A percentile compares a stretch with the other conserved stretches of the same genome.
Conservation (phyloP, 2,888 invertebrate genomes). For the Terebella lapidaria region DNA sequence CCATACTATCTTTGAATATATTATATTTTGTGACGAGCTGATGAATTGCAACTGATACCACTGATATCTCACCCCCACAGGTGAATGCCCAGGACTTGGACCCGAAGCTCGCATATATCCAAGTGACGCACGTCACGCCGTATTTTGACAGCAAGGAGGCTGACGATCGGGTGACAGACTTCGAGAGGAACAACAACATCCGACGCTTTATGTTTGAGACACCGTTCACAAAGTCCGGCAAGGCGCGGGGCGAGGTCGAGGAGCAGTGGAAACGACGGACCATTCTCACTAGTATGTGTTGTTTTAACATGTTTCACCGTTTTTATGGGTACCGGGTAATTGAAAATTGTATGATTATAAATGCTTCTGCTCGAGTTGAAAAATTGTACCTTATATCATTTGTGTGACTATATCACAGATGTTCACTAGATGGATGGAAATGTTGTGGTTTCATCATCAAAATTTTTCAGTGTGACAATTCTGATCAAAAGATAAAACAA, state of each 20-base stretch:
- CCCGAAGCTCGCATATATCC: slow-evolving; percentile 80
- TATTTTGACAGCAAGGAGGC: slow-evolving; percentile 69
- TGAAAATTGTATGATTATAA: no score
- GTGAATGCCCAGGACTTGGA: slow-evolving; percentile 74
- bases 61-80: no score
- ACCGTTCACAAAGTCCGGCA: slow-evolving; percentile 80
- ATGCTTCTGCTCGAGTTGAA: no score
- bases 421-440: no score
- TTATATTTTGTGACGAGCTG: no score
- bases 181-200: slow-evolving; percentile 85
- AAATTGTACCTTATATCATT: no score
- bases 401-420: no score
- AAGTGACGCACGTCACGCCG: slow-evolving; percentile 92
- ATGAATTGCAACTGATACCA: no score
- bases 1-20: no score
- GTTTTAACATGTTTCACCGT: not conserved
- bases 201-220: slow-evolving; percentile 88
- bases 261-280: slow-evolving; percentile 89
- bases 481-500: no score
- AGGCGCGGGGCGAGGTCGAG: slow-evolving; percentile 64
- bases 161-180: slow-evolving; percentile 72
- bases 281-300: slow-evolving; percentile 73
- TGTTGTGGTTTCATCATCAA: no score
- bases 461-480: no score
- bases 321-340: not conserved